Base-by-base conservation (phyloP, 2,113 vertebrate species). In the Corythaeola cristata region DNA sequence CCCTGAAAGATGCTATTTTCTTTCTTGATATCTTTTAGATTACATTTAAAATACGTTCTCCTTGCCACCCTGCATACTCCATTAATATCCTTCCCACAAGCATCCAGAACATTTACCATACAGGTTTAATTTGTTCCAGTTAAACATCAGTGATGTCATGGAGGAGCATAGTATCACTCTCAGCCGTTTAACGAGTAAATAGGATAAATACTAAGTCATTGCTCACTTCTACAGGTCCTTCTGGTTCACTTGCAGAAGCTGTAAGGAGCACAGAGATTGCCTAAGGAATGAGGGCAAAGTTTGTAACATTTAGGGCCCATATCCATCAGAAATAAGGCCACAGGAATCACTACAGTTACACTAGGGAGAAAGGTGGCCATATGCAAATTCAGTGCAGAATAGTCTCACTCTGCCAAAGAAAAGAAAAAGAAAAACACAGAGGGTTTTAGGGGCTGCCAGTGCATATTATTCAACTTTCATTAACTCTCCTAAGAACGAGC, bases 401-500 rank as follows among this genome's bases (percentile, higher is more conserved):
- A 45, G 59, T 62, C 73, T 92, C 33, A 9, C 37, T 11, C 62
- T 96, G 96, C 93, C 95, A 41, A 82, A 74, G 52, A 68, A 86
- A 92, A 92, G 41, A 77, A 35, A 88, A 87, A 45, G 52, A 53
- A 93, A 90, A 91, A 20, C 66, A 80, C 59, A 79, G 91, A 96
- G 81, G 55, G 72, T 83, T 90, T 93, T 73, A 85, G 44, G 83
- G 87, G 45, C 89, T 97, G 96, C 95, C 95, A 96, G 66, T 88
- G 88, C 81, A 49, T 76, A 95, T 96, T 97, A 89, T 73, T 96
- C 93, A 94, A 88, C 85, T 97, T 96, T 76, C 94, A 97, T 98
- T 98, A 98, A 97, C 94, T 97, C 96, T 95, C 93, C 93, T 93
- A 97, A 97, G 92, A 97, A 90, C 72, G 94, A 96, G 79, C 84